Base-by-base conservation (phyloP, 2,888 invertebrate genomes). In the Steinernema carpocapsae region DNA sequence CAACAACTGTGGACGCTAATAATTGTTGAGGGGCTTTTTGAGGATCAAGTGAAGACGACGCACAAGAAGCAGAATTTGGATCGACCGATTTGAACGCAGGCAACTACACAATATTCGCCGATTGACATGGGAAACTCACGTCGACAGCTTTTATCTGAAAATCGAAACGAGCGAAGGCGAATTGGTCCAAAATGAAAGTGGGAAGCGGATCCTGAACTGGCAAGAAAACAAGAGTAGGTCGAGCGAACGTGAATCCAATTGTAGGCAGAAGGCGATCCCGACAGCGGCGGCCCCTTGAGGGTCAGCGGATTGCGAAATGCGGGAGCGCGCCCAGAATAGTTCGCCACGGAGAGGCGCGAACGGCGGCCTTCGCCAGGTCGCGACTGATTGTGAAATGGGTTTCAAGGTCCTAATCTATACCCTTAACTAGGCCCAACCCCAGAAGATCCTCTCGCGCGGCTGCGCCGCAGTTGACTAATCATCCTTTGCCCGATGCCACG, bases 351-450 rank as follows among this genome's bases (percentile, higher is more conserved):
- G 37, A 37, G 37, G 4, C 37, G 37, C 37, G 37, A 37, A 37
- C 37, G 37, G 37, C 37, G 4, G 3, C 37, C 37, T 10, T 37
- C 37, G 37, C 37, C 37, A 37, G 37, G 10, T 37, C 37, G 37
- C 37, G 64, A 19, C 24, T 64, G 64, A 64, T 64, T 64, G 37
- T 64, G 64, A 32, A 64, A 64, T 64, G 64, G 64, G 26, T 48
- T 48, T 14, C 48, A 48, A 37, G 37, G 37, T 17, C 64, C 64
- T 64, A 64, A 64, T 64, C 64, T 64, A 64, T 48, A 64, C 64
- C 64, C 64, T 64, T 64, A 64, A 56, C 56, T 17, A 32, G 29
- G 64, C 29, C 64, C 64, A 64, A 64, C 64, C 64, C 64, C 10
- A 29, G n/a, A 17, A 48, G 48, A 19, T 19, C n/a, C 48, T 37